Conservation (phyloP, 2,888 invertebrate genomes). For the Panopea generosa region DNA sequence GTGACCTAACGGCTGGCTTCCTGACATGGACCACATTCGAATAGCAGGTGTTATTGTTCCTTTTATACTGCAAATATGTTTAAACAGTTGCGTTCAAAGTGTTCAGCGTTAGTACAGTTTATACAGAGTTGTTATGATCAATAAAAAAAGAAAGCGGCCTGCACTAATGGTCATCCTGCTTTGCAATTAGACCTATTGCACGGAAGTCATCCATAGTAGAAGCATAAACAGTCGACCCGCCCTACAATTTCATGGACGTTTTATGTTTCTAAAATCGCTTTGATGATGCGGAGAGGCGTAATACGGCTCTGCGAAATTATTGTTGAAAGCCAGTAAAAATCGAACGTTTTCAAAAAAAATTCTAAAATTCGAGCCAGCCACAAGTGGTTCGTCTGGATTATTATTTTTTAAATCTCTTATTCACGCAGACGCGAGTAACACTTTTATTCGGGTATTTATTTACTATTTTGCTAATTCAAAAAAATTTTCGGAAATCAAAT, state of each 20-base stretch:
- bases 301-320: neutral
- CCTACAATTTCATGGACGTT: conserved; percentile 47
- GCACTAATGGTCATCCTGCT: conserved; percentile 27
- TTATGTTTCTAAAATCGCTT: conserved; percentile 35
- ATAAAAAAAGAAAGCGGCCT: conserved; percentile 31
- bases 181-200: conserved; percentile 38
- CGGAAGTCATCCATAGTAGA: conserved; percentile 43
- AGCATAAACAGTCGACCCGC: conserved; percentile 44
- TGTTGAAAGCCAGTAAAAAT: no score
- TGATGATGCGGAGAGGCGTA: conserved; percentile 19
- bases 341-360: no score
- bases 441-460: no score
- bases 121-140: conserved; percentile 30
- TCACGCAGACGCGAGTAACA: no score
- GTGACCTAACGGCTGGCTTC: no score
- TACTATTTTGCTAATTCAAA: no score
- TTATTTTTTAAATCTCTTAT: no score
- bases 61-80: conserved; percentile 10
- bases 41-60: conserved; percentile 8
- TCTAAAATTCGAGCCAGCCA: no score
- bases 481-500: no score
- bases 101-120: conserved; percentile 19
- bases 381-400: no score
- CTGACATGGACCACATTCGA: neutral
- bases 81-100: conserved; percentile 27